Percentiles rank a stretch among this genome's conserved stretches.
phyloP scores from a whole-genome alignment of 1,140 invertebrate species.

The Leptoteleia sp. region DNA sequence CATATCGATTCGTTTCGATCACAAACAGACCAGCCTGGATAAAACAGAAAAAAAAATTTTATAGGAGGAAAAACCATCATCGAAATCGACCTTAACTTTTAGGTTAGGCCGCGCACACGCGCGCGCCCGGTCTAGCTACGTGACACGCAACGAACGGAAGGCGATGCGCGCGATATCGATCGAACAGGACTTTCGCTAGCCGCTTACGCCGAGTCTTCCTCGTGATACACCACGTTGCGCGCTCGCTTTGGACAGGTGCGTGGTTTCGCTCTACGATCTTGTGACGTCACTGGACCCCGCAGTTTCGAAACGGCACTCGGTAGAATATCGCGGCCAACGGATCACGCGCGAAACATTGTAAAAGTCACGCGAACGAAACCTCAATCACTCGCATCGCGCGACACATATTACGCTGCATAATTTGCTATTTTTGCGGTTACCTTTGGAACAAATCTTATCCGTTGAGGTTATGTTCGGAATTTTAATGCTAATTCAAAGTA shows the following conservation, averaged over 20 bases:
- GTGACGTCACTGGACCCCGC: slow-evolving; percentile 11
- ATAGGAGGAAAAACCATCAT: slow-evolving; percentile 15
- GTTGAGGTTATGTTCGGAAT: too few relatives aligned
- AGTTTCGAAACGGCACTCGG: background rate
- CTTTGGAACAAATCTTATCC: too few relatives aligned
- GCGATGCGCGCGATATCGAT: slow-evolving; percentile 38
- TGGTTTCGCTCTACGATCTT: background rate
- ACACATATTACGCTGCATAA: too few relatives aligned
- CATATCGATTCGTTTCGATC: slow-evolving; percentile 55
- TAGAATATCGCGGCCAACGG: background rate
- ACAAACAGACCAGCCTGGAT: slow-evolving; percentile 27
- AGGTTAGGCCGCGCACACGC: slow-evolving; percentile 20
- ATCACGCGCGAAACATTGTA: too few relatives aligned
- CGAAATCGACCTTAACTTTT: slow-evolving; percentile 2
- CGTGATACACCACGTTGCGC: slow-evolving; percentile 28
- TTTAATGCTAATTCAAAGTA: too few relatives aligned
- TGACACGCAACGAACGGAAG: slow-evolving; percentile 35
- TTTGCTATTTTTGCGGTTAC: too few relatives aligned
- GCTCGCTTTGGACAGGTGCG: slow-evolving; percentile 21
- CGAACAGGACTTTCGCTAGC: slow-evolving; percentile 50
- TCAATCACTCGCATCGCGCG: too few relatives aligned
- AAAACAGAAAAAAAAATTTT: too few relatives aligned
- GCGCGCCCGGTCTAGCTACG: slow-evolving; percentile 11
- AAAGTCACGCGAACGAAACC: too few relatives aligned
- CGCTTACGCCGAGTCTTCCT: slow-evolving; percentile 24